Evolutionary conservation across 1,140 invertebrate genomes (phyloP).

Genomic region (Artemia franciscana): DNA sequence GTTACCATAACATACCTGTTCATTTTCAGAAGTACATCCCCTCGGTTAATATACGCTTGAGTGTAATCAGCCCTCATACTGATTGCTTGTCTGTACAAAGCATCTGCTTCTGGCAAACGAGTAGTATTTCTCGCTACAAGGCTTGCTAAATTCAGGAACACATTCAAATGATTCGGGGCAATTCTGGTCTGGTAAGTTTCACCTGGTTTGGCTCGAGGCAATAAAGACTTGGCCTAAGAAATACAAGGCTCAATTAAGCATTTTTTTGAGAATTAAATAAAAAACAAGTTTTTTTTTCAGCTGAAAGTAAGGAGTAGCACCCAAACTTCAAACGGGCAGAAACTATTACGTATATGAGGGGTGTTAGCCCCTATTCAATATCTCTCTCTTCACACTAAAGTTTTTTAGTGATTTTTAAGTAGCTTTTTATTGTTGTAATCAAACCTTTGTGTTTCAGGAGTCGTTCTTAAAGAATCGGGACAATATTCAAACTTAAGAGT

Average conservation of each 20-base stretch:
- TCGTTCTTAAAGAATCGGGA: too few relatives aligned
- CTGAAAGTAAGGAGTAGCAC: too few relatives aligned
- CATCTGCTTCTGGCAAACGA: constrained; percentile 73
- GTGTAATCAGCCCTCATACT: constrained; percentile 93
- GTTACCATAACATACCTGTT: constrained; percentile 34
- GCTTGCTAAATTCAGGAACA: constrained; percentile 84
- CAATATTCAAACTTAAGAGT: too few relatives aligned
- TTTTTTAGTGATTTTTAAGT: too few relatives aligned
- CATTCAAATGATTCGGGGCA: constrained; percentile 84
- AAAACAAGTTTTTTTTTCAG: too few relatives aligned
- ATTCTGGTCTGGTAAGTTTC: constrained; percentile 85
- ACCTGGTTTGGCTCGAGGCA: constrained; percentile 72
- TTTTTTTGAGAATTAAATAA: too few relatives aligned
- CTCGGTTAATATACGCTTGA: constrained; percentile 87
- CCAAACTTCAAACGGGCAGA: too few relatives aligned
- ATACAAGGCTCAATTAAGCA: constrained; percentile 3
- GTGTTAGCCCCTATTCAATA: too few relatives aligned
- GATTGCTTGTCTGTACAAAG: constrained; percentile 77
- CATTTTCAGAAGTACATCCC: constrained; percentile 82
- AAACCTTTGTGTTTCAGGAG: too few relatives aligned
- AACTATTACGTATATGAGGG: too few relatives aligned
- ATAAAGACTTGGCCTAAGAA: constrained; percentile 49
- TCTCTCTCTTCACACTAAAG: too few relatives aligned
- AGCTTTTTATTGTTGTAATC: too few relatives aligned
- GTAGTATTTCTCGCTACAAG: constrained; percentile 79